Conservation (phyloP, 2,797 vertebrate genomes). For the Melanotaenia pygmaea region DNA sequence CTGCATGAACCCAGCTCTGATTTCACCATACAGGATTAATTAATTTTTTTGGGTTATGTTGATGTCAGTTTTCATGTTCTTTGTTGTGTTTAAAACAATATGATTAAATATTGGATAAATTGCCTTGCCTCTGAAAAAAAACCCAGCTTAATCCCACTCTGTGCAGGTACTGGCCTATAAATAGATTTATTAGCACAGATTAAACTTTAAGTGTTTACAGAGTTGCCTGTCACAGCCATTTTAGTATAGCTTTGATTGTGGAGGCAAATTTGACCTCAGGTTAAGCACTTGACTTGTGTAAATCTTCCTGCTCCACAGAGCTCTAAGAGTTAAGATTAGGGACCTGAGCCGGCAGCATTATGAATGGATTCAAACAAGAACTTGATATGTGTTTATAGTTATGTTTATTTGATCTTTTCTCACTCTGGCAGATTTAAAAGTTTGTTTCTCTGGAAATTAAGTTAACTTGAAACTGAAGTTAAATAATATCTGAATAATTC, state of each 20-base stretch:
- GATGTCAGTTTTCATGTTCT: constrained; percentile 6
- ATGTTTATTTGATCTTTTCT: constrained; percentile 1
- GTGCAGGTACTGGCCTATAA: constrained; percentile 56
- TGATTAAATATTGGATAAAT: not conserved
- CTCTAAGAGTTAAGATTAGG: constrained; percentile 25
- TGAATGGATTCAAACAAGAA: not conserved
- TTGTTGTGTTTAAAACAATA: not conserved
- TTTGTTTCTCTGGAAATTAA: not conserved
- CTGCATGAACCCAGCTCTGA: constrained; percentile 37
- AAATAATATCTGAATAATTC: not conserved
- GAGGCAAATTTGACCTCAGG: constrained; percentile 46
- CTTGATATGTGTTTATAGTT: not conserved
- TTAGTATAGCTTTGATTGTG: constrained; percentile 46
- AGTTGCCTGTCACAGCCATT: constrained; percentile 34
- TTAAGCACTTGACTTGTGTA: constrained; percentile 41
- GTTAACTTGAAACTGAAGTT: not conserved
- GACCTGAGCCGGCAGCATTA: not conserved
- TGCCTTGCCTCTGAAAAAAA: constrained; percentile 17
- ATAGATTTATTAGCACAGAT: constrained; percentile 70
- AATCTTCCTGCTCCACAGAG: constrained; percentile 32
- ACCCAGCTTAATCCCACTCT: constrained; percentile 34
- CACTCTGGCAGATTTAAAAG: not conserved
- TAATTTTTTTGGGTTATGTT: constrained; percentile 26
- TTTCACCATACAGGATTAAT: constrained; percentile 25
- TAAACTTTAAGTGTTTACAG: constrained; percentile 56